Evolutionary conservation across 1,140 invertebrate genomes (phyloP).

Genomic region (Euura saliciscinereae): DNA sequence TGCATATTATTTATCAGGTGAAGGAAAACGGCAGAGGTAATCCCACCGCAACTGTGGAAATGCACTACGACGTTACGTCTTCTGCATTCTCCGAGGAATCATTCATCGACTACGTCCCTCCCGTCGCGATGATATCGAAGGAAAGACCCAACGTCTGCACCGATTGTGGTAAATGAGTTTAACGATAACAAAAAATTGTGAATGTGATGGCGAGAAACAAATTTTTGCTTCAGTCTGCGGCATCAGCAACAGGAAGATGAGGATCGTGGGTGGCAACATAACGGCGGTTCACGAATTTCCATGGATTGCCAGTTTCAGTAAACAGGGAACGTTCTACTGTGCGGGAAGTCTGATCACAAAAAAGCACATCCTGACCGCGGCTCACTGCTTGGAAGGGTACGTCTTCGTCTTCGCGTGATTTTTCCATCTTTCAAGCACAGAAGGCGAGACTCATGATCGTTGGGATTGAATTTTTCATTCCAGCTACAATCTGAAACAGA

Average conservation of each 20-base stretch:
- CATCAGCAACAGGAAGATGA: constrained; percentile 65
- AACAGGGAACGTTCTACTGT: constrained; percentile 75
- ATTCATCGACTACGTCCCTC: constrained; percentile 42
- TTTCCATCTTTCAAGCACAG: neutral
- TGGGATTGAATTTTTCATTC: constrained; percentile 2
- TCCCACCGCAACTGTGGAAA: constrained; percentile 30
- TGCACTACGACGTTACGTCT: constrained; percentile 39
- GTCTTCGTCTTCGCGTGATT: constrained; percentile 16
- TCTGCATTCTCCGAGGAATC: constrained; percentile 29
- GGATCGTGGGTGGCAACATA: constrained; percentile 75
- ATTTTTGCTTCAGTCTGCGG: constrained; percentile 68
- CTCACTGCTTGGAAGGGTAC: constrained; percentile 67
- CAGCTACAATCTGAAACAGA: constrained; percentile 55
- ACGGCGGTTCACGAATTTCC: constrained; percentile 75
- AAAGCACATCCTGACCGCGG: constrained; percentile 65
- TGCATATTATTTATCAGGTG: neutral
- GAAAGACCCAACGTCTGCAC: constrained; percentile 44
- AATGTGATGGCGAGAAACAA: too few relatives aligned
- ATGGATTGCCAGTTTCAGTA: constrained; percentile 74
- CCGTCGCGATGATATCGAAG: constrained; percentile 23
- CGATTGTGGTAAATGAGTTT: constrained; percentile 48
- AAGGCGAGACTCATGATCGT: constrained; percentile 12
- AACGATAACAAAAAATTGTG: too few relatives aligned
- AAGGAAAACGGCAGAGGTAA: neutral
- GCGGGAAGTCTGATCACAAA: constrained; percentile 72